A percentile compares a stretch with the other conserved stretches of the same genome.
Evolutionary conservation across 1,140 invertebrate species (phyloP).

Genomic region (Papilio dardanus): DNA sequence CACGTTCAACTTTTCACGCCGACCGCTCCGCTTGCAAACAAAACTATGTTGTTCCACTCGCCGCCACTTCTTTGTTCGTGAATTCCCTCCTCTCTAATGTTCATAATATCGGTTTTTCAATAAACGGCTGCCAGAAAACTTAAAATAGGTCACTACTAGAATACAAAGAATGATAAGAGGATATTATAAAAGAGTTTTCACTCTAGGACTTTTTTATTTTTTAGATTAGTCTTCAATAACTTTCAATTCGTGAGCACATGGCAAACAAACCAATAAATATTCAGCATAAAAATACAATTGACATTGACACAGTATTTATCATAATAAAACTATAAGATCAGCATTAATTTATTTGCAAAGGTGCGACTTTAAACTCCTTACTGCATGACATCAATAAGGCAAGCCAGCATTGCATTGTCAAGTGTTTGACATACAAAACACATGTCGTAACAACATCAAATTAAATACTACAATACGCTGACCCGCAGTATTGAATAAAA

Average conservation of each 20-base stretch:
- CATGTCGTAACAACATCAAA: background rate
- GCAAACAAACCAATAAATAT: background rate
- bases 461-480: background rate
- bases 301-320: background rate
- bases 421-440: background rate
- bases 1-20: slow-evolving; percentile 15
- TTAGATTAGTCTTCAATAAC: too few relatives aligned
- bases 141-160: background rate
- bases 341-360: background rate
- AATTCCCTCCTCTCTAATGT: background rate
- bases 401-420: background rate
- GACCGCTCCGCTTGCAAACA: background rate
- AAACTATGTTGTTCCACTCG: background rate
- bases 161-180: background rate
- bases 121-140: background rate
- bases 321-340: background rate
- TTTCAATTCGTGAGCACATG: background rate
- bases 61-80: slow-evolving; percentile 6
- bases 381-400: background rate
- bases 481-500: background rate
- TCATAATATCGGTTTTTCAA: background rate
- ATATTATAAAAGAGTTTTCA: too few relatives aligned
- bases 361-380: background rate
- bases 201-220: too few relatives aligned
- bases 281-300: background rate